phyloP scores from a whole-genome alignment of 92 coral and sea anemone genomes.

The Micromussa lordhowensis region DNA sequence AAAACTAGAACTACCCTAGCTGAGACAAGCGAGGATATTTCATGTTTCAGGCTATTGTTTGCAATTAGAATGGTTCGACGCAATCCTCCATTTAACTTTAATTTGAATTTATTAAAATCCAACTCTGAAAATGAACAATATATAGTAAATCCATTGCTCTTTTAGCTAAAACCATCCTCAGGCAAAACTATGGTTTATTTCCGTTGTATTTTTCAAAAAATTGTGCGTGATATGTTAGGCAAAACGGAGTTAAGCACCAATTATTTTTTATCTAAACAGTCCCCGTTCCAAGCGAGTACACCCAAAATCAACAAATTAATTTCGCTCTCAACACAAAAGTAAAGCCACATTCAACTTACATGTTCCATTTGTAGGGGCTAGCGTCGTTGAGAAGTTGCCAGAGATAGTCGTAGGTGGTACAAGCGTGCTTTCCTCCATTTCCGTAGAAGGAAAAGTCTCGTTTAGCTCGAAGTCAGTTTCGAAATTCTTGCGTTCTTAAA shows the following conservation, averaged over 20 bases:
- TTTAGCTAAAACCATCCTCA: neutral
- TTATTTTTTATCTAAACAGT: neutral
- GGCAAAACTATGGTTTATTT: neutral
- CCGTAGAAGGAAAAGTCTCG: neutral
- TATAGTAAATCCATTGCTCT: too few relatives aligned
- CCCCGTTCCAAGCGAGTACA: neutral
- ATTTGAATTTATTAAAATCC: neutral
- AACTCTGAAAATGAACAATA: neutral
- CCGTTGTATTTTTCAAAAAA: too few relatives aligned
- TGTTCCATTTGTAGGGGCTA: slow-evolving; percentile 39
- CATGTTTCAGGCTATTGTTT: neutral
- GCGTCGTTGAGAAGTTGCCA: slow-evolving; percentile 33
- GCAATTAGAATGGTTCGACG: neutral
- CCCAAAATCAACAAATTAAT: neutral
- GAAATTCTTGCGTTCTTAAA: neutral
- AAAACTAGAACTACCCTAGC: neutral
- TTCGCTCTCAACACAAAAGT: neutral
- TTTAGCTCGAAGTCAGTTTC: neutral
- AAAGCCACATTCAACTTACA: slow-evolving; percentile 11
- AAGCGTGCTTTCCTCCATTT: slow-evolving; percentile 5
- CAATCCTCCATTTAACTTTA: neutral
- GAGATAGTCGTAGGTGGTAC: neutral
- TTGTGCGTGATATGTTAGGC: neutral
- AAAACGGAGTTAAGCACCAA: neutral
- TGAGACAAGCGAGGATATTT: neutral